Percentiles rank a stretch among this genome's conserved stretches.
These are phyloP conservation scores for Pangasius krempfi DNA, from an alignment of 2,797 vertebrate species.

Conservation along the genomic window DNA sequence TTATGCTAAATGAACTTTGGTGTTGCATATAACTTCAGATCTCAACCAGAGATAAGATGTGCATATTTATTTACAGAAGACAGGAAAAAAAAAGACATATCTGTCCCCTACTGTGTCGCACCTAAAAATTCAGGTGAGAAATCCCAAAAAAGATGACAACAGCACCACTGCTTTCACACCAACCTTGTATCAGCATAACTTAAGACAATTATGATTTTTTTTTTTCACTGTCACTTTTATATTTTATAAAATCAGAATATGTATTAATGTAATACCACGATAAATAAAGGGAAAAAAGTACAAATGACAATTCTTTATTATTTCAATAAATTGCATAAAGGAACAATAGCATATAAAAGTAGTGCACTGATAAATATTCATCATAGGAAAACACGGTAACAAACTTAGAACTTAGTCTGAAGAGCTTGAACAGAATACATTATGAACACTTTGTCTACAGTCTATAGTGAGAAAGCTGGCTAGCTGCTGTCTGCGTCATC, in stretches of 20 bases:
- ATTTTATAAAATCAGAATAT: background rate
- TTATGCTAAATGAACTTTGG: background rate
- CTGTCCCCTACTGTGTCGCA: background rate
- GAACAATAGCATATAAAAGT: slow-evolving; percentile 30
- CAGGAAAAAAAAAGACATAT: background rate
- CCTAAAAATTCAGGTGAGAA: background rate
- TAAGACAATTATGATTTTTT: background rate
- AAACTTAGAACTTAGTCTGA: background rate
- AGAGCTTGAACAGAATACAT: background rate
- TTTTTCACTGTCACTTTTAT: background rate
- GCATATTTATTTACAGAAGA: background rate
- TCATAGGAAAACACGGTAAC: background rate
- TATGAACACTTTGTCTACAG: slow-evolving; percentile 8
- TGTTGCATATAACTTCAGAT: background rate
- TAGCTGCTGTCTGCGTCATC: slow-evolving; percentile 83
- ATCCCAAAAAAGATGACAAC: background rate
- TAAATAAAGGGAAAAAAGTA: background rate
- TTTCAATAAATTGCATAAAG: slow-evolving; percentile 8
- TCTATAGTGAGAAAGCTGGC: slow-evolving; percentile 20
- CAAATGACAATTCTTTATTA: slow-evolving; percentile 35
- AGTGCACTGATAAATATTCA: background rate
- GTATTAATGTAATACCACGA: background rate
- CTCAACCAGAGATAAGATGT: background rate
- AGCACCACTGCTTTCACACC: background rate
- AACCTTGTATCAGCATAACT: background rate